These are phyloP conservation scores for Xenopus laevis DNA, from an alignment of 2,113 vertebrate genomes.

Conservation along the genomic window DNA sequence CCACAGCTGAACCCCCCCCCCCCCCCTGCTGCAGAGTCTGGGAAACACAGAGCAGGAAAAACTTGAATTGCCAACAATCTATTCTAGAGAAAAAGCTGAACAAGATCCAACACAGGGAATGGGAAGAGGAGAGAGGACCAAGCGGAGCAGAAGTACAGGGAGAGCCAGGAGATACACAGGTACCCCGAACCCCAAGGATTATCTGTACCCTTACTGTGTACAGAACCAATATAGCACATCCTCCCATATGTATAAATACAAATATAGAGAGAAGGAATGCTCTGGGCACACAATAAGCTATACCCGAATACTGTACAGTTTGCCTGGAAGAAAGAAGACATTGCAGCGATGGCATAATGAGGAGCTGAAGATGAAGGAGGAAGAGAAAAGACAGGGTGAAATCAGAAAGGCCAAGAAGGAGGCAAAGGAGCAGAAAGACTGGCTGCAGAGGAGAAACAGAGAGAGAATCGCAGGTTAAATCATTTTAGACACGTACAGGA, in stretches of 20 bases:
- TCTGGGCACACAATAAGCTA: too few relatives aligned
- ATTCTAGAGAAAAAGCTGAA: conserved; percentile 35
- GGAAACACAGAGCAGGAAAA: conserved; percentile 4
- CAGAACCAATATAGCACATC: neutral
- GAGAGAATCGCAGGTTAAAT: conserved; percentile 13
- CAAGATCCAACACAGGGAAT: conserved; percentile 23
- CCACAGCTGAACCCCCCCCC: too few relatives aligned
- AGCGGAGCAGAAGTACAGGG: conserved; percentile 22
- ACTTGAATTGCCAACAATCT: conserved; percentile 11
- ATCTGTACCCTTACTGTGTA: neutral
- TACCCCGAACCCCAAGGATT: neutral
- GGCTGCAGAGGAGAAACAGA: conserved; percentile 27
- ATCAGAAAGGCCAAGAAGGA: conserved; percentile 10
- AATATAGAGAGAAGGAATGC: too few relatives aligned
- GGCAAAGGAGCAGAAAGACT: conserved; percentile 8
- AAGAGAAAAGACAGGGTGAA: neutral
- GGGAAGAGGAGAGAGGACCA: conserved; percentile 30
- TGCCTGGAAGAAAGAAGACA: conserved; percentile 52
- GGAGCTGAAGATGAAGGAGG: conserved; percentile 28
- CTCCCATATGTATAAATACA: too few relatives aligned
- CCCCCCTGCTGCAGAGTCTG: conserved; percentile 21
- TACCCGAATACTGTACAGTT: too few relatives aligned
- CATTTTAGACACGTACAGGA: conserved; percentile 19
- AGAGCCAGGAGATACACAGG: neutral
- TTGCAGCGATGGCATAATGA: conserved; percentile 42